A percentile compares a stretch with the other conserved stretches of the same genome.
phyloP scores from a whole-genome alignment of 2,113 vertebrate species.

The Caranx melampygus region DNA sequence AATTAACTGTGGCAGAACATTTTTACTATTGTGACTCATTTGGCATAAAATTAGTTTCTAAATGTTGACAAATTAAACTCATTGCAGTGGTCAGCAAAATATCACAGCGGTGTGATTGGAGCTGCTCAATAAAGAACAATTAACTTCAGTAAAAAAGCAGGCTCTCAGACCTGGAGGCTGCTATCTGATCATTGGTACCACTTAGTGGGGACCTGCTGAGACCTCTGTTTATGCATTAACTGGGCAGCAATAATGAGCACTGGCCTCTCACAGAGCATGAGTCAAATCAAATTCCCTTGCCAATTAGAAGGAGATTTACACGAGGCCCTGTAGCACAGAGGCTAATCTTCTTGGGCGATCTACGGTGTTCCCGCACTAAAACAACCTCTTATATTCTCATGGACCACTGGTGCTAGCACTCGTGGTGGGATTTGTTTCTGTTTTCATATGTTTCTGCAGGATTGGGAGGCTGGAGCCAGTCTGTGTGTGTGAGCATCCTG shows the following conservation, averaged over 20 bases:
- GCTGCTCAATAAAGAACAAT: conserved; percentile 62
- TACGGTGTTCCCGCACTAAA: conserved; percentile 72
- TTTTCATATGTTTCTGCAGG: conserved; percentile 80
- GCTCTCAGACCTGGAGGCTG: conserved; percentile 44
- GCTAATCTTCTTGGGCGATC: conserved; percentile 80
- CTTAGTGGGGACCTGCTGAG: conserved; percentile 74
- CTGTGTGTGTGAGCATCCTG: conserved; percentile 76
- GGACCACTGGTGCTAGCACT: conserved; percentile 68
- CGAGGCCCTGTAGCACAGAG: conserved; percentile 61
- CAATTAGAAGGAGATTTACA: conserved; percentile 82
- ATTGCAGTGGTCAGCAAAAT: conserved; percentile 28
- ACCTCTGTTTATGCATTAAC: conserved; percentile 79
- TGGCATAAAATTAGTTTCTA: not conserved
- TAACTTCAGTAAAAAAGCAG: conserved; percentile 59
- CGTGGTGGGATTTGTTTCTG: conserved; percentile 79
- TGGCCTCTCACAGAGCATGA: conserved; percentile 70
- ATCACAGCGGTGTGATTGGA: conserved; percentile 26
- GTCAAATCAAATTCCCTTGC: conserved; percentile 80
- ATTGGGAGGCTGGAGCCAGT: conserved; percentile 70
- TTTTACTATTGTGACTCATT: conserved; percentile 7
- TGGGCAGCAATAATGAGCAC: conserved; percentile 76
- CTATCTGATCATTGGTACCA: conserved; percentile 77
- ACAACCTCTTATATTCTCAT: conserved; percentile 76
- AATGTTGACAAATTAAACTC: conserved; percentile 26
- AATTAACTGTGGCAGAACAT: not conserved